Base-by-base conservation (phyloP, 1,140 invertebrate genomes). In the Penaeus indicus region DNA sequence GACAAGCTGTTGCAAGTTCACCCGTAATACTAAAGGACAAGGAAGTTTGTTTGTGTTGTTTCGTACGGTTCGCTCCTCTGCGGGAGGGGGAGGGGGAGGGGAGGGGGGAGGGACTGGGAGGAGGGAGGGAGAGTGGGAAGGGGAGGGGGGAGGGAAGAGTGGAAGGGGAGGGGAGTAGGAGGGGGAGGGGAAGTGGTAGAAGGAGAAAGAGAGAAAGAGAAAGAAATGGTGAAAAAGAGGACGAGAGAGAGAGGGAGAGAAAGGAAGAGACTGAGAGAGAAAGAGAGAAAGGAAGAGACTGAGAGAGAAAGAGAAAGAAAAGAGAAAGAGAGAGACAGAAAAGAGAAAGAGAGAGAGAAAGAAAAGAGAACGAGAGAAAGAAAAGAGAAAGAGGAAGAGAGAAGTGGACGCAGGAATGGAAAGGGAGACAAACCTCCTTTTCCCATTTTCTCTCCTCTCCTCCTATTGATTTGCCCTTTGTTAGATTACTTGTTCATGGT, bases 341-440 rank as follows among this genome's bases (percentile, higher is more conserved):
- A 61, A 27, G 42, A 81, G 47, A 81, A 3, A 79, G 32, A 79
- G 77, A 38, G 1, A 79, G 32, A 81, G 13, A 42, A 19, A 60
- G 38, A 62, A 1, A 1, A 11, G 60, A 19, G 11, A 27, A 19
- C 0, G n/a, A 19, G 61, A 25, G 18, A 27, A 13, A 60, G 61
- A 25, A 22, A 21, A n/a, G 79, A 54, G 78, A 54, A 38, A n/a
- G 78, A 54, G 78, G 13, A 54, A 79, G 77, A 79, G 77, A 79
- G 38, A 79, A 25, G 60, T 5, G n/a, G 38, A 82, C 62, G 47
- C 54, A 61, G 61, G 11, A 27, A 54, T 27, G 22, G 60, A 21
- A 61, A 25, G 32, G 38, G 16, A 83, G 32, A 83, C 25, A 22
- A 83, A 64, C 25, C 32, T 38, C 22, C 22, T 38, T 25, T 61